These are phyloP conservation scores for Caranx melampygus DNA, from an alignment of 2,113 vertebrate species.

Conservation along the genomic window DNA sequence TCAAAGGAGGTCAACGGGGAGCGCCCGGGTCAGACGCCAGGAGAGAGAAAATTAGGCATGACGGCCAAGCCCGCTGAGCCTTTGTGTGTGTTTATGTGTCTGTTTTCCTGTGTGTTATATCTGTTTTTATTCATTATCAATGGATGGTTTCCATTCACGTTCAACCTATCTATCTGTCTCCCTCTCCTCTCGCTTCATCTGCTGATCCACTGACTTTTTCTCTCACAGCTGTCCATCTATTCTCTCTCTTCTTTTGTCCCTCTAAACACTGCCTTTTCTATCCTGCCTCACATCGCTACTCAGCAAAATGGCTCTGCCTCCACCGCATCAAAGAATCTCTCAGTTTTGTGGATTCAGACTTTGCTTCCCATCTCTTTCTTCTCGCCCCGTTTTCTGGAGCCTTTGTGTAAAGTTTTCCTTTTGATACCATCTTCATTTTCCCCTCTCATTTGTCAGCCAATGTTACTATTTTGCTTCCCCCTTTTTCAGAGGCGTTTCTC, in stretches of 20 bases:
- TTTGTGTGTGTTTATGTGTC: constrained; percentile 44
- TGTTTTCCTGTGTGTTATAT: constrained; percentile 28
- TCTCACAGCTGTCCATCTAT: constrained; percentile 36
- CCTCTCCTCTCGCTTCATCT: constrained; percentile 16
- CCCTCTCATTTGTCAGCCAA: not conserved
- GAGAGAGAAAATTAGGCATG: constrained; percentile 66
- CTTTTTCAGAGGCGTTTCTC: constrained; percentile 44
- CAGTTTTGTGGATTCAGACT: constrained; percentile 32
- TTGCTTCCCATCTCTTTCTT: constrained; percentile 39
- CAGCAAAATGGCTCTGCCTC: constrained; percentile 39
- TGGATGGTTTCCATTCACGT: constrained; percentile 27
- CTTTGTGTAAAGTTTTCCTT: constrained; percentile 41
- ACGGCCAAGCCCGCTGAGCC: constrained; percentile 52
- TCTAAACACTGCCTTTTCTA: constrained; percentile 42
- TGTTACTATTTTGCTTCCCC: constrained; percentile 13
- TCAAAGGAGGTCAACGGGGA: constrained; percentile 59
- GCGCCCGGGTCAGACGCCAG: constrained; percentile 38
- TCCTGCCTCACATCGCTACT: constrained; percentile 47
- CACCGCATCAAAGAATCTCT: constrained; percentile 64
- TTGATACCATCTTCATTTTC: constrained; percentile 43
- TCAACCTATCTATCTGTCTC: not conserved
- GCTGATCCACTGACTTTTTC: constrained; percentile 8
- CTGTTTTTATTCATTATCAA: constrained; percentile 23
- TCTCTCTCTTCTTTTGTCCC: constrained; percentile 48
- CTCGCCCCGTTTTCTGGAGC: constrained; percentile 8